A percentile compares a stretch with the other conserved stretches of the same genome.
Conservation (phyloP, 2,888 invertebrate genomes). For the Smittia sp. region DNA sequence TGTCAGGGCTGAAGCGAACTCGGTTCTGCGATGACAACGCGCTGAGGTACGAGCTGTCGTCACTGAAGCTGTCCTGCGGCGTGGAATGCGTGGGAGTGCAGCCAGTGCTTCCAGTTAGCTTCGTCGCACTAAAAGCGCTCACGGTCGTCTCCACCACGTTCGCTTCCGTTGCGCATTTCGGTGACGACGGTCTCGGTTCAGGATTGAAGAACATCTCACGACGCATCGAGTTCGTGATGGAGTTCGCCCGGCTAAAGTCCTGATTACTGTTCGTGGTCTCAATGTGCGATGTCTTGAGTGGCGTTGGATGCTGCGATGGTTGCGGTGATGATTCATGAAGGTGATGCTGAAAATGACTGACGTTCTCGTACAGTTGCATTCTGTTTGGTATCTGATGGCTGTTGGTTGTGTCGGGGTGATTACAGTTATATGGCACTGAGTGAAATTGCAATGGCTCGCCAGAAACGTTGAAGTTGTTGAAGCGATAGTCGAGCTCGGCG, state of each 20-base stretch:
- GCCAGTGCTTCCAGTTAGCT: constrained; percentile 53
- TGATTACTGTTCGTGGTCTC: constrained; percentile 54
- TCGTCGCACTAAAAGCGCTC: constrained; percentile 44
- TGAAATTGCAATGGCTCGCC: constrained; percentile 23
- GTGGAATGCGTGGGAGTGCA: constrained; percentile 80
- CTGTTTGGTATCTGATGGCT: constrained; percentile 45
- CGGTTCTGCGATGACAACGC: constrained; percentile 72
- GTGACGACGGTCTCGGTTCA: constrained; percentile 62
- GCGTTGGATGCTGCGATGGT: constrained; percentile 23
- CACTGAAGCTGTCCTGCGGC: constrained; percentile 79
- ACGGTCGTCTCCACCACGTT: constrained; percentile 55
- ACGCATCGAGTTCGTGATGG: not conserved
- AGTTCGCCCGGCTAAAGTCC: constrained; percentile 49
- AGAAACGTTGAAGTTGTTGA: constrained; percentile 3
- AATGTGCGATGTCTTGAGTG: not conserved
- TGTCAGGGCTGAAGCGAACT: constrained; percentile 75
- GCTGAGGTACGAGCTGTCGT: constrained; percentile 86
- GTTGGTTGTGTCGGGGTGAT: constrained; percentile 2
- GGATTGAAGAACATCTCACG: constrained; percentile 44
- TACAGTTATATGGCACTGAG: constrained; percentile 30
- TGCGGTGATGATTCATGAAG: not conserved
- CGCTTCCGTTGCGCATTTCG: constrained; percentile 57
- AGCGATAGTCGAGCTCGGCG: constrained; percentile 13
- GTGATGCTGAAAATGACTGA: constrained; percentile 43
- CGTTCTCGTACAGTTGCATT: constrained; percentile 49